Base-by-base conservation (phyloP, 2,888 invertebrate species). In the Apamea crenata region DNA sequence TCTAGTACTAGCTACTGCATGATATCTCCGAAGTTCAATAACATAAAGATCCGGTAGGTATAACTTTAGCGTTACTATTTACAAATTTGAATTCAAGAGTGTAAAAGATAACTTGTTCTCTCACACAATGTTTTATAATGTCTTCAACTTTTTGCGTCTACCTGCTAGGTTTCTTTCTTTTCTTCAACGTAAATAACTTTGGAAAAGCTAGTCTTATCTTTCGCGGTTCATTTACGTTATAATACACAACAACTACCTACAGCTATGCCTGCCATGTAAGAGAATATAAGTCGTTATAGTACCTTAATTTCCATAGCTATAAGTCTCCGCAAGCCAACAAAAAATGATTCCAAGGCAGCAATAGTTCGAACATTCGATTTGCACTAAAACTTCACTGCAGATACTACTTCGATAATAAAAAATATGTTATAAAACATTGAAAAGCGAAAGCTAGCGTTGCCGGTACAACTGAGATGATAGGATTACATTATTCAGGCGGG, bases 401-500 rank as follows among this genome's bases (percentile, higher is more conserved):
- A 75, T 56, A 69, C 47, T 74, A 56, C 14, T 61, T 50, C 67
- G 47, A 86, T 80, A 77, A 74, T 83, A 86, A 85, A 85, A 83
- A 80, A 86, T 80, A 80, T 74, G 81, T 74, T 83, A 78, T 89
- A 84, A 83, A 89, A 89, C 87, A 84, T 85, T 82, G 78, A 74
- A 84, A 82, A 69, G 73, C 75, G 72, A 74, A 67, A 40, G 68
- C 81, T 40, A 73, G 56, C 63, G 53, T 85, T 87, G 71, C 68
- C 83, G 77, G 83, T 80, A 79, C 76, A 86, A 56, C 82, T 59
- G 77, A 74, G 81, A 82, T 84, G 89, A 89, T 89, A 87, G 88
- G 82, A 82, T 85, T 89, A 86, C 89, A 89, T 89, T 89, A 89
- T 89, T 89, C 89, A 89, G 89, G 61, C 70, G 85, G 88, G 81